phyloP scores from a whole-genome alignment of 1,140 invertebrate genomes.

The Trachelipus rathkii region DNA sequence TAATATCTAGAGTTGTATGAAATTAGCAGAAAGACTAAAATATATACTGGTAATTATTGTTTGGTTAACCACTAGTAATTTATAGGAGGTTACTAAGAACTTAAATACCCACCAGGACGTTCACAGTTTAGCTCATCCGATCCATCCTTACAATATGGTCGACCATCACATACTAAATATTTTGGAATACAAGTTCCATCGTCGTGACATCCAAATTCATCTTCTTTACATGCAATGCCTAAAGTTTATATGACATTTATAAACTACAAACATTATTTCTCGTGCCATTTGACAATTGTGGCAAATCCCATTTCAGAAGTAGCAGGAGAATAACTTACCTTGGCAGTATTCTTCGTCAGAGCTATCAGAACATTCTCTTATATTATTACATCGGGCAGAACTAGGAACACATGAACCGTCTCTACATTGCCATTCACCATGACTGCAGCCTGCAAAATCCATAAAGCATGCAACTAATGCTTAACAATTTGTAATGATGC shows the following conservation, averaged over 20 bases:
- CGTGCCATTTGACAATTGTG: too few species aligned
- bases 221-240: constrained; percentile 46
- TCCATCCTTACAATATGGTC: constrained; percentile 17
- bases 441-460: constrained; percentile 58
- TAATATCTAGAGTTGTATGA: too few species aligned
- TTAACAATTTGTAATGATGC: too few species aligned
- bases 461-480: neutral
- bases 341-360: constrained; percentile 81
- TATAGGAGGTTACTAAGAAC: too few species aligned
- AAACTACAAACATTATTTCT: too few species aligned
- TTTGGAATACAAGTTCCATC: constrained; percentile 46
- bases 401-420: constrained; percentile 86
- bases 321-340: constrained; percentile 56
- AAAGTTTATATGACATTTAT: neutral
- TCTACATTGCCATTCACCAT: constrained; percentile 79
- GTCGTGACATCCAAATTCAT: constrained; percentile 48
- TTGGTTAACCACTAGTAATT: too few species aligned
- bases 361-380: constrained; percentile 73
- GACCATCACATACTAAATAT: constrained; percentile 20
- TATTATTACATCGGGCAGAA: constrained; percentile 72
- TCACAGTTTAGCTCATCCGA: constrained; percentile 43
- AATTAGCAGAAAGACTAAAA: too few species aligned
- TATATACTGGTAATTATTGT: too few species aligned
- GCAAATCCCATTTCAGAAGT: too few species aligned
- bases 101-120: neutral